These are phyloP conservation scores for Sesamia inferens DNA, from an alignment of 2,888 invertebrate genomes.

Conservation along the genomic window DNA sequence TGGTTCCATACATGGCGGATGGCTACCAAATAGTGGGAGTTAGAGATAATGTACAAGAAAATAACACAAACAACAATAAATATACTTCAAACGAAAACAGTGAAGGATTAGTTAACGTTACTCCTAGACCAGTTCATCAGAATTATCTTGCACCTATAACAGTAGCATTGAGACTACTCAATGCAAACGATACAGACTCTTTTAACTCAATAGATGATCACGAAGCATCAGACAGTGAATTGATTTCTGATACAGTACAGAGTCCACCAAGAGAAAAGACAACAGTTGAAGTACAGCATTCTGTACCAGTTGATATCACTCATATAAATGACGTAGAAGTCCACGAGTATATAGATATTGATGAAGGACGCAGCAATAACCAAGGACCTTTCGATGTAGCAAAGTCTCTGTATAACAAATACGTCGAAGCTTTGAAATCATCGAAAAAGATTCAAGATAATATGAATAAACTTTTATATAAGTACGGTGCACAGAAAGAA, in stretches of 20 bases:
- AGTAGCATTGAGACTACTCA: constrained; percentile 89
- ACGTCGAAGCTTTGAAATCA: constrained; percentile 80
- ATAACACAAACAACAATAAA: constrained; percentile 65
- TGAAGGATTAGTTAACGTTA: constrained; percentile 82
- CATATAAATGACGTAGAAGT: constrained; percentile 87
- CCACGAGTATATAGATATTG: constrained; percentile 84
- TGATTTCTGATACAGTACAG: constrained; percentile 78
- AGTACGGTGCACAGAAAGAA: constrained; percentile 78
- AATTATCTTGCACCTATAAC: constrained; percentile 91
- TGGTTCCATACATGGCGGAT: constrained; percentile 83
- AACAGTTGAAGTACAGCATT: constrained; percentile 91
- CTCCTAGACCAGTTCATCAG: constrained; percentile 89
- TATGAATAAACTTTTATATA: constrained; percentile 74
- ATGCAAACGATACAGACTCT: constrained; percentile 81
- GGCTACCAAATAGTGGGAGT: constrained; percentile 85
- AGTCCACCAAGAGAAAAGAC: constrained; percentile 86
- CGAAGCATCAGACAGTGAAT: constrained; percentile 83
- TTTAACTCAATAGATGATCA: constrained; percentile 82
- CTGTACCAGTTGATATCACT: constrained; percentile 89
- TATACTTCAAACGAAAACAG: constrained; percentile 60
- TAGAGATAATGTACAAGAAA: constrained; percentile 75
- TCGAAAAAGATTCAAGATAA: constrained; percentile 79
- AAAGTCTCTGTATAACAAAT: constrained; percentile 79
- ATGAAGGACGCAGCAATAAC: constrained; percentile 80
- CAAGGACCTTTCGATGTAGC: constrained; percentile 74